Conservation (phyloP, 1,140 invertebrate genomes). For the Thereuonema tuberculata region DNA sequence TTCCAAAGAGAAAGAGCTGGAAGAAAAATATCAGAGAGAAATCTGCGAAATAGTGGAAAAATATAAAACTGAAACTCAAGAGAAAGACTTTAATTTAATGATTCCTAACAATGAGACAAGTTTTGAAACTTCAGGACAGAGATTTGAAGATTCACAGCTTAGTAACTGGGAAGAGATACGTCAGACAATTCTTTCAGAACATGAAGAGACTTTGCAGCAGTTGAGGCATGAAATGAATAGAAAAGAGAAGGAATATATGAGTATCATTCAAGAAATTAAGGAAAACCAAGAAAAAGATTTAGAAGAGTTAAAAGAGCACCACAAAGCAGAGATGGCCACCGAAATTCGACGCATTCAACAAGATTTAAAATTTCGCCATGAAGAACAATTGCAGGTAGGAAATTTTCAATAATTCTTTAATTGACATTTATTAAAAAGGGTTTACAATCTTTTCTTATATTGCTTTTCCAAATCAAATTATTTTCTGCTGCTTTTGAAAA, state of each 20-base stretch:
- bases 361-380: neutral
- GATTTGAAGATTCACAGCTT: no score
- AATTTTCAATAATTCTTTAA: neutral
- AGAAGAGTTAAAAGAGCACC: neutral
- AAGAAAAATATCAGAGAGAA: neutral
- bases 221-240: neutral
- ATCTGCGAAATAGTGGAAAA: neutral
- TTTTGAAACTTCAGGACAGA: no score
- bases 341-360: neutral
- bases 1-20: neutral
- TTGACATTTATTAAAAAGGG: no score
- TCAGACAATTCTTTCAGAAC: neutral
- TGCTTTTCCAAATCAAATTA: no score
- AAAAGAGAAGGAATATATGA: conserved; percentile 1
- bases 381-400: conserved; percentile 5
- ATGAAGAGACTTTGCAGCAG: neutral
- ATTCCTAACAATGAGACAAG: no score
- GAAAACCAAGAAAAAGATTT: conserved; percentile 3
- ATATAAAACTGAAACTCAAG: neutral
- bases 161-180: neutral
- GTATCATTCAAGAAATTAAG: neutral
- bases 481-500: no score
- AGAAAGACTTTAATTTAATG: no score
- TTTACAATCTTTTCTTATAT: no score
- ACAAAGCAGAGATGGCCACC: neutral